phyloP scores from a whole-genome alignment of 2,888 invertebrate species.

The Gryllus longicercus region DNA sequence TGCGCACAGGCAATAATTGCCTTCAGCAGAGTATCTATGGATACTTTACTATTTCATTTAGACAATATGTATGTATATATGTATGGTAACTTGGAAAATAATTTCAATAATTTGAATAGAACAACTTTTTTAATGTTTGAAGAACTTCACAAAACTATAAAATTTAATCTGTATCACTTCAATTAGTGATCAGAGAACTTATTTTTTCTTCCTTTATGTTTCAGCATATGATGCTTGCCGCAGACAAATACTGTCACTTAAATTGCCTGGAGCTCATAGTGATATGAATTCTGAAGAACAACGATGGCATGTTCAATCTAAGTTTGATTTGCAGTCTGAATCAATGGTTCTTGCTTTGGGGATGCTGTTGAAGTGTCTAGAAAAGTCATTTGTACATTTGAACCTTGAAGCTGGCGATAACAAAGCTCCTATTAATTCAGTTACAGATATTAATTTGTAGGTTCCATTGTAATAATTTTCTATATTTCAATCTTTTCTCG shows the following conservation, averaged over 20 bases:
- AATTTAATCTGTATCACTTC: too few species aligned
- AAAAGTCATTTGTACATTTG: constrained; percentile 57
- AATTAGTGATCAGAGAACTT: too few species aligned
- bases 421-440: constrained; percentile 49
- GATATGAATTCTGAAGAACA: constrained; percentile 55
- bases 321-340: constrained; percentile 60
- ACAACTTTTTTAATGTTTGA: too few species aligned
- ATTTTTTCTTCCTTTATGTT: too few species aligned
- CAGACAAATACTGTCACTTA: constrained; percentile 53
- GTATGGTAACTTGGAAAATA: too few species aligned
- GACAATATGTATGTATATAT: too few species aligned
- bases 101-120: too few species aligned
- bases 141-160: too few species aligned
- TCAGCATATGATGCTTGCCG: constrained; percentile 58
- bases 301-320: constrained; percentile 57
- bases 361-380: constrained; percentile 66
- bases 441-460: constrained; percentile 63
- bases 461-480: constrained; percentile 40
- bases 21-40: too few species aligned
- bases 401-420: constrained; percentile 45
- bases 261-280: constrained; percentile 55
- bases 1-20: too few species aligned
- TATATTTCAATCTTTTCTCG: too few species aligned
- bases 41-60: too few species aligned
- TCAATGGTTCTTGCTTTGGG: constrained; percentile 68